Percentiles rank a stretch among this genome's conserved stretches.
Conservation (phyloP, 2,113 vertebrate species). For the Chauna torquata region DNA sequence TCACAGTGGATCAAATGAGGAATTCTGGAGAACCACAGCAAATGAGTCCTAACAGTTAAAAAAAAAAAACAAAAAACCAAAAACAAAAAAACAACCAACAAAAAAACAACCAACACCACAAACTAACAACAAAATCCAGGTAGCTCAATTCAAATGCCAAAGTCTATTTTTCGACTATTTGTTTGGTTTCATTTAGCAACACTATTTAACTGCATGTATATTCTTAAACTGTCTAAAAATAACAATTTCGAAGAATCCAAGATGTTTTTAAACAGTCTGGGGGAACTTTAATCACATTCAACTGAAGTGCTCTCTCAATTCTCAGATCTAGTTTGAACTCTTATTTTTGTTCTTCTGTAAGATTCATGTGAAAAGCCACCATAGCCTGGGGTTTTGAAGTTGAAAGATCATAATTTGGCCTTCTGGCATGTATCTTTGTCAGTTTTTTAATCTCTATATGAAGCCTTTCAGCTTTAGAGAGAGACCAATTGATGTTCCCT, state of each 20-base stretch:
- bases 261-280: not conserved
- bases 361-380: slow-evolving; percentile 61
- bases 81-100: not conserved
- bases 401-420: slow-evolving; percentile 68
- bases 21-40: not conserved
- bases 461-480: slow-evolving; percentile 41
- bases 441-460: slow-evolving; percentile 70
- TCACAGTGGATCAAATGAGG: not conserved
- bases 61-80: not conserved
- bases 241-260: not conserved
- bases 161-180: not conserved
- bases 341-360: slow-evolving; percentile 70
- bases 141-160: slow-evolving; percentile 14
- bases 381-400: slow-evolving; percentile 67
- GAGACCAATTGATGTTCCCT: slow-evolving; percentile 48
- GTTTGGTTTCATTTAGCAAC: slow-evolving; percentile 54
- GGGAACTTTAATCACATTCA: slow-evolving; percentile 52
- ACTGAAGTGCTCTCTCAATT: slow-evolving; percentile 37
- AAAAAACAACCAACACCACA: not conserved
- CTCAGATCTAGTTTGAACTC: slow-evolving; percentile 60
- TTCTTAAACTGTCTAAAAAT: slow-evolving; percentile 36
- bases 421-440: slow-evolving; percentile 64
- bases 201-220: not conserved
- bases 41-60: not conserved
- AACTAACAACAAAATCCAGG: not conserved